Evolutionary conservation across 2,797 vertebrate species (phyloP), one percentile per base, ranked within the genome.

Genomic region (Dallia pectoralis): DNA sequence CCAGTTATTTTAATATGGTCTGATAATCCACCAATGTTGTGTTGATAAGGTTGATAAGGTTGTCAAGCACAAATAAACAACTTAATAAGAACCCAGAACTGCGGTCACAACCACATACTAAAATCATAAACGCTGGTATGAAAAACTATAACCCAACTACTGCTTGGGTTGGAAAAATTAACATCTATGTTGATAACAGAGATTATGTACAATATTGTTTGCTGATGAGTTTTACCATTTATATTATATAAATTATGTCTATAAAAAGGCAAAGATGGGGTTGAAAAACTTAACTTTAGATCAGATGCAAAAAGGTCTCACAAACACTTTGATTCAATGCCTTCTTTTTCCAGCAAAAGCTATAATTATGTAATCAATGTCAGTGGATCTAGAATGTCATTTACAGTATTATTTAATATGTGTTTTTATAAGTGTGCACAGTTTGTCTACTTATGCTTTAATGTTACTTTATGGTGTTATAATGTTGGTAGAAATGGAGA

Each of bases 11-110:
- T 75, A 4, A 32, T 9, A 40, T 19, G 2, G 3, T 69, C 73
- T 71, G 30, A 30, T 33, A 73, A 67, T 77, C 75, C 40, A 44
- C 40, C 12, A 44, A 44, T 2, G 14, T 70, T 72, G 51, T 62
- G 29, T 77, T 75, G 79, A n/a, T n/a, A n/a, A n/a, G n/a, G n/a
- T n/a, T 79, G 76, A 81, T 80, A 75, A 71, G 80, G 33, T 33
- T 65, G 72, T 84, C 73, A 90, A 90, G 87, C 89, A 88, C 87
- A 90, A 90, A 79, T 27, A 72, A 80, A 66, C 19, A 27, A 19
- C n/a, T 30, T 68, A 33, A 29, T 27, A 71, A 67, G 67, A 22
- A 71, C 27, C 67, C 22, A 44, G 25, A 76, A 79, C 66, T 40
- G 70, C 69, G 83, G 64, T 77, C 8, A 69, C 68, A 74, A 30